These are phyloP conservation scores for Parnassius apollo DNA, from an alignment of 2,888 invertebrate genomes.

Conservation along the genomic window DNA sequence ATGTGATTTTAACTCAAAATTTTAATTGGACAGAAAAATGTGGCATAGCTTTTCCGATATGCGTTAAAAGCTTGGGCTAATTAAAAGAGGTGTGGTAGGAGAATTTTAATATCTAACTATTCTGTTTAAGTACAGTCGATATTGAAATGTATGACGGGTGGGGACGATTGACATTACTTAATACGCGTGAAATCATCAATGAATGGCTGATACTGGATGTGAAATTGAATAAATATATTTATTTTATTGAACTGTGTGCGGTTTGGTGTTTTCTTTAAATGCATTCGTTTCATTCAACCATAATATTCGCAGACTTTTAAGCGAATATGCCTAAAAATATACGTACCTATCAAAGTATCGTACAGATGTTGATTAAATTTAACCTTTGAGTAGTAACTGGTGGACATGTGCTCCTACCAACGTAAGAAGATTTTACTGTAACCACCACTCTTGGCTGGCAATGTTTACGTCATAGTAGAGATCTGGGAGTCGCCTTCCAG, in stretches of 20 bases:
- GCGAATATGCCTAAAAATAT: no score
- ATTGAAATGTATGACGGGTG: slow-evolving; percentile 35
- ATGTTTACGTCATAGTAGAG: no score
- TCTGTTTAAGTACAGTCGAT: slow-evolving; percentile 31
- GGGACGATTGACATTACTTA: slow-evolving; percentile 52
- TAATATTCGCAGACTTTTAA: no score
- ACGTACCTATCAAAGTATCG: no score
- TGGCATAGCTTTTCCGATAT: slow-evolving; percentile 4
- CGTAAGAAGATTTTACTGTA: no score
- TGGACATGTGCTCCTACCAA: no score
- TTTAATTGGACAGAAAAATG: slow-evolving; percentile 9
- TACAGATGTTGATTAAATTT: no score
- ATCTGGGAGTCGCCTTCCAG: no score
- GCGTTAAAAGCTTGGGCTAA: slow-evolving; percentile 36
- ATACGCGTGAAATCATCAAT: slow-evolving; percentile 60
- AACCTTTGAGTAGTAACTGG: no score
- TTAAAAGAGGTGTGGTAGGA: slow-evolving; percentile 5
- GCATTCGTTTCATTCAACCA: not conserved
- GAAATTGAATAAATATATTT: slow-evolving; percentile 46
- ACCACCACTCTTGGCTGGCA: no score
- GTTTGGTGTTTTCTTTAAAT: slow-evolving; percentile 13
- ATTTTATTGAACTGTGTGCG: slow-evolving; percentile 36
- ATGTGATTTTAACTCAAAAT: slow-evolving; percentile 1
- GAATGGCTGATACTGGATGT: slow-evolving; percentile 47
- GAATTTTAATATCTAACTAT: slow-evolving; percentile 33